phyloP scores from a whole-genome alignment of 2,113 vertebrate species.

The Nesogale talazaci region DNA sequence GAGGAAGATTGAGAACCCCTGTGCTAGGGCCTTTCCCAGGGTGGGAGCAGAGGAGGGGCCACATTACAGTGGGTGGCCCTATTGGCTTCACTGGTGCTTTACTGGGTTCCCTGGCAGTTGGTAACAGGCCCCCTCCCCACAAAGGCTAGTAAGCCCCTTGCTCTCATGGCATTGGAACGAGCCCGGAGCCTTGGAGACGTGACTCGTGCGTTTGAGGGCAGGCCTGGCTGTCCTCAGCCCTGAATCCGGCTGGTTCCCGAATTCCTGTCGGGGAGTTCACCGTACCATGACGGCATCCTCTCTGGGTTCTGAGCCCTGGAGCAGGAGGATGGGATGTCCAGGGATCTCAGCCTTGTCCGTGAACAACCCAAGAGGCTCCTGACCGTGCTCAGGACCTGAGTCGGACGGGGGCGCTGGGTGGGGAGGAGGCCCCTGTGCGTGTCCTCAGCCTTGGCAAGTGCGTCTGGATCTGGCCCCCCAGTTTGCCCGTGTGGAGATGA shows the following conservation, averaged over 20 bases:
- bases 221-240: background rate
- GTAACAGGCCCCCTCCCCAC: background rate
- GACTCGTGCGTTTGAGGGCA: background rate
- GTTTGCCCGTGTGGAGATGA: background rate
- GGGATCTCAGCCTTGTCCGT: background rate
- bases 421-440: too few species aligned
- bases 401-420: background rate
- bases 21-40: background rate
- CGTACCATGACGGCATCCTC: background rate
- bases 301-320: background rate
- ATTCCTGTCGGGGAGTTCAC: background rate
- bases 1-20: too few species aligned
- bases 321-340: background rate
- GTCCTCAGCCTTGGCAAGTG: background rate
- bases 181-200: background rate
- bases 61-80: background rate
- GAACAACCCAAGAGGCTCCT: background rate
- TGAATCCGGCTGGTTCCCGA: background rate
- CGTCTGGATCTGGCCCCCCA: background rate
- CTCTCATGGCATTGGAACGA: too few species aligned
- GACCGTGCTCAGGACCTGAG: background rate
- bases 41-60: background rate
- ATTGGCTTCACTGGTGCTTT: constrained; percentile 6
- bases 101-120: background rate
- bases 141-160: too few species aligned